These are phyloP conservation scores for Coluber constrictor DNA, from an alignment of 2,797 vertebrate species.

Conservation along the genomic window DNA sequence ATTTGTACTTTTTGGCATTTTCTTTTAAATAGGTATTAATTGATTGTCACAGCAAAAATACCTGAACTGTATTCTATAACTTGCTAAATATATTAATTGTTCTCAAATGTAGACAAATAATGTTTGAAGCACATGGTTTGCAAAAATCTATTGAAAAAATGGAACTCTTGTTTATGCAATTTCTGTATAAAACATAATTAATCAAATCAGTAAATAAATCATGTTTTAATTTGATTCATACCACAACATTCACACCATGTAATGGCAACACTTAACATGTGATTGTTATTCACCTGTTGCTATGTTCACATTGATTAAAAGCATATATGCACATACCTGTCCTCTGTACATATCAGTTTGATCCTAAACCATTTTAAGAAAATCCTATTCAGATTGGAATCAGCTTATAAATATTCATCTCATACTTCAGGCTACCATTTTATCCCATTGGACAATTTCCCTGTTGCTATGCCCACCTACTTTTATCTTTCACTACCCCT, in stretches of 20 bases:
- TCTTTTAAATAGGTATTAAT: not conserved
- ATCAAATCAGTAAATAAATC: not conserved
- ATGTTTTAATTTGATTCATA: not conserved
- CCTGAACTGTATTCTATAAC: not conserved
- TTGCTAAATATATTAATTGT: not conserved
- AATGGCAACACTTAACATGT: not conserved
- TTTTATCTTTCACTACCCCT: not conserved
- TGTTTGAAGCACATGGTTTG: not conserved
- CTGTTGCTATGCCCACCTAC: not conserved
- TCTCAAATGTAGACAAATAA: not conserved
- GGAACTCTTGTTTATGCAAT: not conserved
- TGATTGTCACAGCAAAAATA: fast-evolving
- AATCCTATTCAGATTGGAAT: not conserved
- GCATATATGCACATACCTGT: not conserved
- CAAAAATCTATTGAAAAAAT: not conserved
- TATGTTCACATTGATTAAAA: not conserved
- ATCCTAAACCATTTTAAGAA: not conserved
- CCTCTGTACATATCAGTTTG: not conserved
- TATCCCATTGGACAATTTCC: not conserved
- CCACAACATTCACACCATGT: not conserved
- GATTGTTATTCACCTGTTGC: not conserved
- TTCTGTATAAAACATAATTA: not conserved
- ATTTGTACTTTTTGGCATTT: constrained; percentile 10
- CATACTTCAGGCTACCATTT: not conserved
- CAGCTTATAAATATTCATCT: not conserved